Conservation (phyloP, 2,797 vertebrate genomes). For the Adelosebastes latens region DNA sequence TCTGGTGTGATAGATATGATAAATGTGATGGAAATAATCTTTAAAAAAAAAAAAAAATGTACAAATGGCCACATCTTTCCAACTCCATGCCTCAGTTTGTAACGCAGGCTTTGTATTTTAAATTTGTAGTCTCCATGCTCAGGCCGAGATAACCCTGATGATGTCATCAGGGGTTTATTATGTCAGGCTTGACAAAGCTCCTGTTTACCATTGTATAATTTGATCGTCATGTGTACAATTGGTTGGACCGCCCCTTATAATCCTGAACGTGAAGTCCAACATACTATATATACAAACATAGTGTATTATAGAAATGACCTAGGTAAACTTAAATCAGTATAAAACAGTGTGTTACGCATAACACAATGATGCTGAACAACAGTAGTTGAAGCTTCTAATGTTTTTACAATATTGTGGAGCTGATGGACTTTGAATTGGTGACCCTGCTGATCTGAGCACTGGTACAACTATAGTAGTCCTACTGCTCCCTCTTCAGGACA, state of each 20-base stretch:
- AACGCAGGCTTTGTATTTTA: too few relatives aligned
- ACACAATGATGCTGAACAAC: neutral
- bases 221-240: neutral
- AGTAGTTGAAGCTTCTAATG: neutral
- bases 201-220: too few relatives aligned
- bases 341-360: neutral
- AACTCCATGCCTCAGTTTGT: neutral
- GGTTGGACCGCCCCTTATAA: neutral
- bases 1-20: neutral
- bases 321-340: neutral
- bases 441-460: neutral
- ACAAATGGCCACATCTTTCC: neutral
- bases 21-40: neutral
- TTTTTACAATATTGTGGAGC: neutral
- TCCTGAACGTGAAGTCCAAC: neutral
- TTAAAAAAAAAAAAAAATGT: neutral
- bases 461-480: neutral
- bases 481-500: constrained; percentile 44
- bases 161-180: too few relatives aligned
- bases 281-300: neutral
- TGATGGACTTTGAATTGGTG: neutral
- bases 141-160: too few relatives aligned
- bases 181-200: too few relatives aligned
- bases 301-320: neutral
- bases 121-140: too few relatives aligned